Evolutionary conservation across 2,888 invertebrate genomes (phyloP).

Genomic region (Mylabris sibirica): DNA sequence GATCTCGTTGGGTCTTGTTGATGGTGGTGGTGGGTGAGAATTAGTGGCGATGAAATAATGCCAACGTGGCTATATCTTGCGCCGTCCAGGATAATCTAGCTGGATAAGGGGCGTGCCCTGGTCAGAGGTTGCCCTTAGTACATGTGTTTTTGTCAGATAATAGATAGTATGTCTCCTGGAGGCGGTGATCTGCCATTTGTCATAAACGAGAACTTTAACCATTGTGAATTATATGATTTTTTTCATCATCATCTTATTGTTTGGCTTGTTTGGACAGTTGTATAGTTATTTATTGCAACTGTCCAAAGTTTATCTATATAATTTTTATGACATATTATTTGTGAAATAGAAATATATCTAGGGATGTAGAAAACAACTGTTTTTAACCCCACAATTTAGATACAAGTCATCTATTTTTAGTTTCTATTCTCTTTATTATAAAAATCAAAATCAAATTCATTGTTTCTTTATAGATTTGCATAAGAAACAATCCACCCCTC

Average conservation of each 20-base stretch:
- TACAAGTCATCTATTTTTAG: neutral
- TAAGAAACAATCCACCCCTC: conserved; percentile 5
- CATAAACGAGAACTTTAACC: conserved; percentile 49
- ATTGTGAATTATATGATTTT: conserved; percentile 47
- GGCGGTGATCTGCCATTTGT: conserved; percentile 56
- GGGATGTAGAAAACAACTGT: neutral
- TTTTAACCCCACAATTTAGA: neutral
- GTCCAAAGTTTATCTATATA: conserved; percentile 28
- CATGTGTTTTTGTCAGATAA: conserved; percentile 62
- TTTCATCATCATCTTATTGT: conserved; percentile 39
- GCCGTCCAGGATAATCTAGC: conserved; percentile 19
- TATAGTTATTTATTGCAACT: conserved; percentile 45
- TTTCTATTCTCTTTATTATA: neutral
- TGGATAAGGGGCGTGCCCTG: conserved; percentile 49
- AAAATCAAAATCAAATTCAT: too few relatives aligned
- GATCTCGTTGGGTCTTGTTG: neutral
- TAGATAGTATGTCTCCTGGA: conserved; percentile 60
- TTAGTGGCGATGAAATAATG: conserved; percentile 32
- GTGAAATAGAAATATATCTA: neutral
- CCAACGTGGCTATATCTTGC: neutral
- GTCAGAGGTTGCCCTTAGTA: conserved; percentile 56
- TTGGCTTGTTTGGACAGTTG: conserved; percentile 44
- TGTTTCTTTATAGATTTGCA: conserved; percentile 1
- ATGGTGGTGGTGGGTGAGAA: conserved; percentile 18
- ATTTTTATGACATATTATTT: conserved; percentile 30